Conservation (phyloP, 2,888 invertebrate genomes). For the Tolmerus cingulatus region DNA sequence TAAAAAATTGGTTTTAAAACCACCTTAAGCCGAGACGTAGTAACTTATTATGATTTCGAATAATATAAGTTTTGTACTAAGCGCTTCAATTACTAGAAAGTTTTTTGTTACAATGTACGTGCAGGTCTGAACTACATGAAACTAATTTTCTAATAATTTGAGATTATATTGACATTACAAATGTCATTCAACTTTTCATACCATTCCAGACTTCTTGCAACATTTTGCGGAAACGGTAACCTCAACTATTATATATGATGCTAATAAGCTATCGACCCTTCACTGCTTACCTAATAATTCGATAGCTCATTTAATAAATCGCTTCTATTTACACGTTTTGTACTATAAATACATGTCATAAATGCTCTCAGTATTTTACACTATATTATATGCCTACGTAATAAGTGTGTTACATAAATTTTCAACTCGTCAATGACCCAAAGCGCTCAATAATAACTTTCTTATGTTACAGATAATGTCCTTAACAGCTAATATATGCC, state of each 20-base stretch:
- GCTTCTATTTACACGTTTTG: slow-evolving; percentile 31
- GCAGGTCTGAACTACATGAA: neutral
- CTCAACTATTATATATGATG: neutral
- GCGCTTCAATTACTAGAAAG: neutral
- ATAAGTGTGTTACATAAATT: neutral
- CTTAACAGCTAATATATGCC: slow-evolving; percentile 1
- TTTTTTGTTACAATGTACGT: neutral
- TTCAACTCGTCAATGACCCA: neutral
- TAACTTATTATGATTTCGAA: too few relatives aligned
- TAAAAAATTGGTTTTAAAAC: too few relatives aligned
- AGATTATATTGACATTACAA: neutral
- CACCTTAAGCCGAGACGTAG: neutral
- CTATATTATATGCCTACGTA: neutral
- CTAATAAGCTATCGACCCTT: neutral
- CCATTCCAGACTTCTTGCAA: neutral
- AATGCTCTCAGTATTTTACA: slow-evolving; percentile 24
- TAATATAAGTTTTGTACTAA: too few relatives aligned
- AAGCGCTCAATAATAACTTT: slow-evolving; percentile 1
- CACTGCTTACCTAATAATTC: neutral
- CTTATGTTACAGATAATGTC: neutral
- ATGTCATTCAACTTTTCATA: neutral
- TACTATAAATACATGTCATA: slow-evolving; percentile 36
- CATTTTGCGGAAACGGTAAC: neutral
- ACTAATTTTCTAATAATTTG: neutral
- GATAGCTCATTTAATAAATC: neutral